These are phyloP conservation scores for Macrostomum cliftonense DNA, from an alignment of 2,888 invertebrate genomes.

Conservation along the genomic window DNA sequence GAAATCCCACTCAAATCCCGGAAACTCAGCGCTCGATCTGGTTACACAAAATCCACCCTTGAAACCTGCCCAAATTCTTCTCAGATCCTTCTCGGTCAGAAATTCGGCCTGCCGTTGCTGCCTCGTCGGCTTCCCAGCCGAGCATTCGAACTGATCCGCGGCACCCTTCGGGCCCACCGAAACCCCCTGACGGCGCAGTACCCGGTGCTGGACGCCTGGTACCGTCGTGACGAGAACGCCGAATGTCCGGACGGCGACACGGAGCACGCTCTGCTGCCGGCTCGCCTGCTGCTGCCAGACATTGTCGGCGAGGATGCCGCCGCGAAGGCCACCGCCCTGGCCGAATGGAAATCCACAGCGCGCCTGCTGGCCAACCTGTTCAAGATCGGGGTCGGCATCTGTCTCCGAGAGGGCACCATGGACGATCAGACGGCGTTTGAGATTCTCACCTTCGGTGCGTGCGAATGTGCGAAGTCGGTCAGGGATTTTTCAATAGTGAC, in stretches of 20 bases:
- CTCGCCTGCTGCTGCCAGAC: neutral
- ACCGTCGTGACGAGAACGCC: slow-evolving; percentile 4
- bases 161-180: slow-evolving; percentile 4
- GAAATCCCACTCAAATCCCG: too few species aligned
- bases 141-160: slow-evolving; percentile 2
- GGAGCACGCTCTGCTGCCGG: neutral
- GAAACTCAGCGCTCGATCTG: too few species aligned
- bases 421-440: slow-evolving; percentile 1
- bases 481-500: too few species aligned
- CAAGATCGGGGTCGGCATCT: slow-evolving; percentile 1
- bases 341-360: neutral
- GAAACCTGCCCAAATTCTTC: too few species aligned
- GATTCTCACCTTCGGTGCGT: slow-evolving; percentile 2
- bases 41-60: too few species aligned
- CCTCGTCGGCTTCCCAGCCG: neutral
- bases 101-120: slow-evolving; percentile 2
- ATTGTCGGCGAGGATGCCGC: neutral
- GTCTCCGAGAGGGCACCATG: slow-evolving; percentile 1
- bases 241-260: neutral
- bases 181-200: slow-evolving; percentile 3
- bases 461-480: neutral
- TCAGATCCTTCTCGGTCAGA: slow-evolving; percentile 5
- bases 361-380: neutral
- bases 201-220: neutral
- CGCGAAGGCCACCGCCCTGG: neutral